Evolutionary conservation across 2,888 invertebrate species (phyloP), one percentile per base, ranked within the genome.

Genomic region (Panzeria rudis): DNA sequence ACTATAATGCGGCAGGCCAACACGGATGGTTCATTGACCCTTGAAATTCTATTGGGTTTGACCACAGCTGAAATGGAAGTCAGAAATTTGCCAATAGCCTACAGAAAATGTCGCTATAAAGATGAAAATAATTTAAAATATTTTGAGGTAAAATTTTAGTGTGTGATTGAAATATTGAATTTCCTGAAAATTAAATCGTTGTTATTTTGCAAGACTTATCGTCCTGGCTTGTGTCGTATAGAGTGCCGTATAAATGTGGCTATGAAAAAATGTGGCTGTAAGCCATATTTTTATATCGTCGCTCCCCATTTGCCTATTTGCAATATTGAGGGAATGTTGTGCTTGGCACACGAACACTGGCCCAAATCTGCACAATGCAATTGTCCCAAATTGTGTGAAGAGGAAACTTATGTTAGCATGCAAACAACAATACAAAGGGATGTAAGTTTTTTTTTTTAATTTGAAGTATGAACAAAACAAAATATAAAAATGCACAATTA

Each of bases 171-270:
- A 15, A 6, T 35, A 11, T 44, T 44, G 15, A 44, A 41, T 23
- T 25, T n/a, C 2, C n/a, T n/a, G 6, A n/a, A 6, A 2, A 59
- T 32, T 2, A 17, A 35, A 35, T 35, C 9, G 6, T 5, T 5
- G 20, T 35, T 56, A 13, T 20, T 11, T 25, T 88, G 64, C 0
- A 20, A 92, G 92, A 87, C 86, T 17, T 92, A 92, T 77, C 88
- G 89, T 15, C 89, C 89, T 3, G 88, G 89, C 6, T 83, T 92
- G 3, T 92, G 92, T 75, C 89, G 90, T 41, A 88, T 90, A 35
- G 91, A 91, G 68, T 92, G 92, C 38, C 91, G 91, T 23, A 90
- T 92, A n/a, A 87, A 89, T 44, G 86, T 86, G 9, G 92, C 92
- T 0, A 62, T 91, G 3, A 59, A 85, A 4, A 72, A 90, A 4